Percentiles rank a stretch among this genome's conserved stretches.
phyloP scores from a whole-genome alignment of 2,113 vertebrate genomes.

The Cyphomyrus discorhynchus region DNA sequence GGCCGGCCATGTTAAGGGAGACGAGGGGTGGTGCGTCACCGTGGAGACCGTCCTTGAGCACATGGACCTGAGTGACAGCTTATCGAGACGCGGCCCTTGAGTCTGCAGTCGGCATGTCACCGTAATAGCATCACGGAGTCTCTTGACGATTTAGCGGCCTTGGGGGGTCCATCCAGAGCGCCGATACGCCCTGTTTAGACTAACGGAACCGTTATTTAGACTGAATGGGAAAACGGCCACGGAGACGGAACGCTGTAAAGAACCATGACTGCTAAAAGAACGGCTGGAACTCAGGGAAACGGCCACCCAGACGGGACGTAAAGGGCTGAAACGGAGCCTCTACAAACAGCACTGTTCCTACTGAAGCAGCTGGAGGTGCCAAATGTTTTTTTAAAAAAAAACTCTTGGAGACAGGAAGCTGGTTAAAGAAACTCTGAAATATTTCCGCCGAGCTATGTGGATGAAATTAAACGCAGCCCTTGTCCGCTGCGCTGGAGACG shows the following conservation, averaged over 20 bases:
- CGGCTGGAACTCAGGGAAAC: not conserved
- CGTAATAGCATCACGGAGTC: not conserved
- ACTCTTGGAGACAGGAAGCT: conserved; percentile 34
- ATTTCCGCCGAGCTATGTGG: conserved; percentile 25
- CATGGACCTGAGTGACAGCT: not conserved
- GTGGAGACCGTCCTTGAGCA: not conserved
- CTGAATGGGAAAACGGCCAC: not conserved
- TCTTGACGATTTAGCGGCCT: not conserved
- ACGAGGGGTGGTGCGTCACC: too few relatives aligned
- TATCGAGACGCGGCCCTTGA: not conserved
- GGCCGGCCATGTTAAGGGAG: not conserved
- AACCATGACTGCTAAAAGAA: not conserved
- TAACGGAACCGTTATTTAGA: not conserved
- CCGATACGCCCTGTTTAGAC: conserved; percentile 1
- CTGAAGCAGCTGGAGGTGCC: not conserved
- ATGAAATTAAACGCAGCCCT: conserved; percentile 24
- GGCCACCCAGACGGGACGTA: not conserved
- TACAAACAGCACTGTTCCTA: not conserved
- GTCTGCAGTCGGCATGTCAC: not conserved
- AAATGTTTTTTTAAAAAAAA: conserved; percentile 24
- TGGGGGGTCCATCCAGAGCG: not conserved
- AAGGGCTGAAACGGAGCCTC: not conserved
- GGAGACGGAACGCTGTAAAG: not conserved
- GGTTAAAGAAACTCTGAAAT: conserved; percentile 13
- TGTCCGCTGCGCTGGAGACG: conserved; percentile 9